Evolutionary conservation across 1,140 invertebrate species (phyloP).

Genomic region (Apis cerana): DNA sequence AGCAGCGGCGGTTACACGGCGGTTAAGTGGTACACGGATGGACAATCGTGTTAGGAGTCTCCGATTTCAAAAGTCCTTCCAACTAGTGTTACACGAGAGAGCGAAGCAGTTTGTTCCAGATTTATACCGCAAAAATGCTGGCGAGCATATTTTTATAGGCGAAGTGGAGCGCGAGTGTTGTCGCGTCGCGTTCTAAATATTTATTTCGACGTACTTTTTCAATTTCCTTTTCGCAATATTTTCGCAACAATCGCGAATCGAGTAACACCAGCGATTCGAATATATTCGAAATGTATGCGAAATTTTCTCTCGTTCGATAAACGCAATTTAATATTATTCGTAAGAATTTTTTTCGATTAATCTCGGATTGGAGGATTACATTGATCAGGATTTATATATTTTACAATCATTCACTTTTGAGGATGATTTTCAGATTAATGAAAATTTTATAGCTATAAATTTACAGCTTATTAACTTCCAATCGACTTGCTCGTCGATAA

Average conservation of each 20-base stretch:
- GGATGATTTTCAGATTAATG: too few relatives aligned
- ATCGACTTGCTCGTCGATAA: too few relatives aligned
- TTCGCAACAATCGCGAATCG: background rate
- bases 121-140: slow-evolving; percentile 35
- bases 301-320: background rate
- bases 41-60: slow-evolving; percentile 68
- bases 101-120: slow-evolving; percentile 49
- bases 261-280: background rate
- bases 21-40: slow-evolving; percentile 43
- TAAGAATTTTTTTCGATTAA: too few relatives aligned
- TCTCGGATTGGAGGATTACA: too few relatives aligned
- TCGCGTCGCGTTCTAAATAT: slow-evolving; percentile 10
- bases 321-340: background rate
- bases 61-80: slow-evolving; percentile 75
- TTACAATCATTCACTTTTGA: too few relatives aligned
- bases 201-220: slow-evolving; percentile 13
- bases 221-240: background rate
- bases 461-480: too few relatives aligned
- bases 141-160: slow-evolving; percentile 20
- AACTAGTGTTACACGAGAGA: slow-evolving; percentile 72
- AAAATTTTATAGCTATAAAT: too few relatives aligned
- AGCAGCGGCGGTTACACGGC: background rate
- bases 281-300: background rate
- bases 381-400: too few relatives aligned
- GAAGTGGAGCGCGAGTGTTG: slow-evolving; percentile 25